Conservation (phyloP, 1,140 invertebrate genomes). For the Euglossa dilemma region DNA sequence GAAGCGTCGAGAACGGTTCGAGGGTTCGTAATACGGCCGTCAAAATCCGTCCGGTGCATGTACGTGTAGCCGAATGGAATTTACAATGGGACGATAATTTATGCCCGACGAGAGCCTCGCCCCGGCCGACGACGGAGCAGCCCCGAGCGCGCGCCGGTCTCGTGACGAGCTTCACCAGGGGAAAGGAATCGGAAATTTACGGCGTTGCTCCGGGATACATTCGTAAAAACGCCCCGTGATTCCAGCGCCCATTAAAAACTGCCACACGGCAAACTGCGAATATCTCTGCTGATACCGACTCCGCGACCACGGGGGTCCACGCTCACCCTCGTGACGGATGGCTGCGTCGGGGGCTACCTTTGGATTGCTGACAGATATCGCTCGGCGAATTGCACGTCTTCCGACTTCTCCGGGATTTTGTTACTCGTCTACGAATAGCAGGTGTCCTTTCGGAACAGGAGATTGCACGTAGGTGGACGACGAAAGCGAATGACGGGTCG, state of each 20-base stretch:
- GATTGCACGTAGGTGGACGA: too few relatives aligned
- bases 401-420: too few relatives aligned
- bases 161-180: constrained; percentile 28
- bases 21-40: constrained; percentile 8
- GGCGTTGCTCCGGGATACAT: constrained; percentile 23
- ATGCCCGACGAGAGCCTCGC: constrained; percentile 32
- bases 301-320: background rate
- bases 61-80: constrained; percentile 28
- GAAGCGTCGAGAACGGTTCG: background rate
- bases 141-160: background rate
- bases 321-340: background rate
- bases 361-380: too few relatives aligned
- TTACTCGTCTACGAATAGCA: too few relatives aligned
- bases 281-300: constrained; percentile 42
- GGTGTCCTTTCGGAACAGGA: too few relatives aligned
- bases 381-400: too few relatives aligned
- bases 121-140: background rate
- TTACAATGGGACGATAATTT: constrained; percentile 43
- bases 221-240: constrained; percentile 29
- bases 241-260: constrained; percentile 44
- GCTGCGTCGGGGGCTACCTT: too few relatives aligned
- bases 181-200: constrained; percentile 44
- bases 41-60: constrained; percentile 5
- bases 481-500: too few relatives aligned
- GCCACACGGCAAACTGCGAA: constrained; percentile 38